Base-by-base conservation (phyloP, 2,888 invertebrate species). In the Acleris laterana region DNA sequence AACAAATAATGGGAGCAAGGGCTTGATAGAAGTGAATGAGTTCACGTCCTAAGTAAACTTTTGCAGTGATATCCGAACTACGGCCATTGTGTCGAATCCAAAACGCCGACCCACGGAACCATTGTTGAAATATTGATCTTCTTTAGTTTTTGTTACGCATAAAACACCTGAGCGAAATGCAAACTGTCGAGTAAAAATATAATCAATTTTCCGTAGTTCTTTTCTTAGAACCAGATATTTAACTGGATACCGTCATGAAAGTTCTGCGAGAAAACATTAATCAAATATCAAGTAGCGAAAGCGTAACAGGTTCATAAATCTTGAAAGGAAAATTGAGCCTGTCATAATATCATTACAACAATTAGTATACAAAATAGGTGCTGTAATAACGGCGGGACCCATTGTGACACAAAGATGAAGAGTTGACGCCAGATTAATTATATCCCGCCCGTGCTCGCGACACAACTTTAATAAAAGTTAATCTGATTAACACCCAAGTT, bases 41-140 rank as follows among this genome's bases (percentile, higher is more conserved):
- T 85, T 79, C 80, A 82, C 82, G 83, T 89, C 89, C 89, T 90
- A 88, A 89, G 82, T 81, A 89, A 90, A 90, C 88, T 84, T 81
- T 73, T 77, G 81, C 80, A 78, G 84, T 80, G 66, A 69, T 69
- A 86, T 84, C 82, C 78, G 73, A 82, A 85, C 83, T 80, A 74
- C 71, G 71, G 68, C 74, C 77, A 83, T 86, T 87, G 82, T 83
- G 75, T 80, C 80, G 74, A 78, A 82, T 84, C 82, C 79, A 79
- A 82, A 83, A 81, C 77, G 74, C 70, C 72, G 68, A 77, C 72
- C 72, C 74, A 72, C 74, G 71, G 75, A 77, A 79, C 75, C 76
- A 68, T 72, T 73, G 70, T 70, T 76, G 71, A 77, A 79, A 82
- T 83, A 84, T 84, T 82, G 81, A 81, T 80, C 77, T 77, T 81